Base-by-base conservation (phyloP, 2,797 vertebrate species). In the Sebastes cheni region DNA sequence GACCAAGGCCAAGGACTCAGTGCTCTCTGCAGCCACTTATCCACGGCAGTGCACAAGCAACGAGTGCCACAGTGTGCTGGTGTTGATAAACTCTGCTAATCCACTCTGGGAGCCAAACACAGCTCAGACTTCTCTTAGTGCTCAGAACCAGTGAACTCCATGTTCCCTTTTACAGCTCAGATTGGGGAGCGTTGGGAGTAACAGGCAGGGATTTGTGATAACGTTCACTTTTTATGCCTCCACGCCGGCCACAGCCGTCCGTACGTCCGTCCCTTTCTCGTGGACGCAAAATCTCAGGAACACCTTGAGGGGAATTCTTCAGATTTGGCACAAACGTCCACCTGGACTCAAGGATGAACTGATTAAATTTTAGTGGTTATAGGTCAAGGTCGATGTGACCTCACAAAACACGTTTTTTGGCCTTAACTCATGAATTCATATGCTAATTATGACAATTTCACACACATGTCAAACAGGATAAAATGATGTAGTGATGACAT, bases 11-110 rank as follows among this genome's bases (percentile, higher is more conserved):
- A 88, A 86, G 86, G 85, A 87, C 87, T 90, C 60, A 0, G 54
- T n/a, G 67, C 69, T 86, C 72, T 87, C 82, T 89, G 75, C 81
- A 91, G 84, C 82, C 87, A 79, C 89, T 92, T 85, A 86, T 88
- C 83, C 89, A 82, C 75, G 79, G 84, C 81, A 32, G 70, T 56
- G 61, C 8, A 7, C 60, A 58, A 56, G 81, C 86, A 80, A 62
- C 56, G 87, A 90, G 83, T 84, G 86, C 70, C 86, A 88, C 79
- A 76, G 82, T 81, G 89, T 90, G 90, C 69, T 80, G 72, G 18
- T 59, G 89, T 90, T 92, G 93, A 93, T 93, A 93, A 93, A 93
- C 91, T 92, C 88, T 75, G 67, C 85, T 93, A 92, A 93, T 93
- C 91, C 89, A 88, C 88, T 89, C 79, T 67, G 86, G 90, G 87